phyloP scores from a whole-genome alignment of 2,113 vertebrate genomes.

The Canis aureus region DNA sequence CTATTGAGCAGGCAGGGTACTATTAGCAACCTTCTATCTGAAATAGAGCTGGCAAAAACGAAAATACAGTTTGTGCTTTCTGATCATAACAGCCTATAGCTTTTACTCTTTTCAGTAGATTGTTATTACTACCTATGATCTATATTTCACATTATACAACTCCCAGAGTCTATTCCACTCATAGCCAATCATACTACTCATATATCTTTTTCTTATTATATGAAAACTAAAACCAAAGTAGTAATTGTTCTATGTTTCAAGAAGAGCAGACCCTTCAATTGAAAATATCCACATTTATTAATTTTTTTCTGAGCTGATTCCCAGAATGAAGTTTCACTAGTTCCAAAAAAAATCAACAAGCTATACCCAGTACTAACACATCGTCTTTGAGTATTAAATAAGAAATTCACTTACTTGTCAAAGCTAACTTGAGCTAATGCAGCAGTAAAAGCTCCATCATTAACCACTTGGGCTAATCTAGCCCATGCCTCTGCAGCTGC shows the following conservation, averaged over 20 bases:
- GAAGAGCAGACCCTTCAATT: neutral
- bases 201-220: neutral
- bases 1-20: neutral
- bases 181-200: neutral
- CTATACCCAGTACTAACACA: slow-evolving; percentile 22
- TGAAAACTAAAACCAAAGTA: neutral
- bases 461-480: slow-evolving; percentile 92
- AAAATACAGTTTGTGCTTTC: neutral
- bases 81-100: neutral
- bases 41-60: neutral
- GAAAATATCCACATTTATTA: neutral
- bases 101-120: neutral
- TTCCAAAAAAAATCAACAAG: slow-evolving; percentile 15
- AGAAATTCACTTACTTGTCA: slow-evolving; percentile 91
- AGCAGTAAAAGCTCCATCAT: slow-evolving; percentile 91
- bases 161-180: neutral
- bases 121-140: neutral
- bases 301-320: neutral
- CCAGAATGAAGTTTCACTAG: slow-evolving; percentile 3
- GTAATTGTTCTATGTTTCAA: neutral
- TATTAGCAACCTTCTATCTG: neutral
- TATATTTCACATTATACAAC: neutral
- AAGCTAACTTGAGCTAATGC: slow-evolving; percentile 94
- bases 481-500: slow-evolving; percentile 94
- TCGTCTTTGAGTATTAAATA: neutral